Conservation (phyloP, 2,888 invertebrate species). For the Thyatira batis region DNA sequence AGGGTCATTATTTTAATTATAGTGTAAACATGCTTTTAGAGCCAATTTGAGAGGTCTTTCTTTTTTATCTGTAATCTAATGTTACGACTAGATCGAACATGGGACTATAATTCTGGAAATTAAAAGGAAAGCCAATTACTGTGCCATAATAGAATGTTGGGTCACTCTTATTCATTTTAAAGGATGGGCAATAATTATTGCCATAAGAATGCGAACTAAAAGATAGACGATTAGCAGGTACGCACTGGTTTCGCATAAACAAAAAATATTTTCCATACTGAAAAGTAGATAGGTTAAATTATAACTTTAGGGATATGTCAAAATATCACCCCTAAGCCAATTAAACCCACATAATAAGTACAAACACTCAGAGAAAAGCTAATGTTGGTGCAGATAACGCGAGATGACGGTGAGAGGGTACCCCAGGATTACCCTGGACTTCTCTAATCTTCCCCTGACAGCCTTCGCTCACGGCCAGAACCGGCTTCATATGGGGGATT, state of each 20-base stretch:
- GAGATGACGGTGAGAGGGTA: constrained; percentile 12
- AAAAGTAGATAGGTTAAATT: no score
- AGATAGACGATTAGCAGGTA: no score
- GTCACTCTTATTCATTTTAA: not conserved
- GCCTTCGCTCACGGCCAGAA: constrained; percentile 55
- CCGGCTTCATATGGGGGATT: constrained; percentile 53
- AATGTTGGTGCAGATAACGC: constrained; percentile 21
- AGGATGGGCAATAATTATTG: not conserved
- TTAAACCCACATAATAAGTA: not conserved
- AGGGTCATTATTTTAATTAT: constrained; percentile 77
- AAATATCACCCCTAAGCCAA: not conserved
- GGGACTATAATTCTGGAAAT: constrained; percentile 2
- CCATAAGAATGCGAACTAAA: not conserved
- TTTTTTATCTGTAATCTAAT: constrained; percentile 15
- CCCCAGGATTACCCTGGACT: constrained; percentile 39
- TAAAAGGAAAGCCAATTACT: not conserved
- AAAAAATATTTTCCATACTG: no score
- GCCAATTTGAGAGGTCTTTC: constrained; percentile 45
- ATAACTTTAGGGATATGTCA: not conserved
- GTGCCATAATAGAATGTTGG: not conserved
- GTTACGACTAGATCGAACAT: constrained; percentile 16
- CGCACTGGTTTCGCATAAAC: no score
- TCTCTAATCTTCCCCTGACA: constrained; percentile 57
- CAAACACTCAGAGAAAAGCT: constrained; percentile 4
- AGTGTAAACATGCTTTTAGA: constrained; percentile 58